Percentiles rank a stretch among this genome's conserved stretches.
Conservation (phyloP, 2,113 vertebrate species). For the Ceratotherium simum region DNA sequence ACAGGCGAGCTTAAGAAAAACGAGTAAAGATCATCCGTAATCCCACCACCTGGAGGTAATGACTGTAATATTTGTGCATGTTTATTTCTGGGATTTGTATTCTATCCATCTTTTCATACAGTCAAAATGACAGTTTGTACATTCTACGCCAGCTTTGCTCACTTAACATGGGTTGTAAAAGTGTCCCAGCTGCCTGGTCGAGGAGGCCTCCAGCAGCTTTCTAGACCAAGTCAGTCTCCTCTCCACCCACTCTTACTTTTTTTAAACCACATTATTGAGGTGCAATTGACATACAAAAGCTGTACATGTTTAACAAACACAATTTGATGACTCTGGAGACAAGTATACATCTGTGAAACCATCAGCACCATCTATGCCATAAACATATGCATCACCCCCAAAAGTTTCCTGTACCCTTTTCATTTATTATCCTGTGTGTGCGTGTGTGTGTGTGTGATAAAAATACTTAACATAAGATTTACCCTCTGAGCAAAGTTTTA, state of each 20-base stretch:
- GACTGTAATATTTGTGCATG: background rate
- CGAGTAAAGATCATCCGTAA: background rate
- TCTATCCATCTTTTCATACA: background rate
- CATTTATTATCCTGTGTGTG: too few species aligned
- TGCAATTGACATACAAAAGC: background rate
- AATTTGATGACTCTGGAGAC: background rate
- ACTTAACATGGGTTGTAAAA: background rate
- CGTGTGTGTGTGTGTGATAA: too few species aligned
- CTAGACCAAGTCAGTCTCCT: background rate
- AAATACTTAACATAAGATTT: too few species aligned
- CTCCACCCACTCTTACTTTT: background rate
- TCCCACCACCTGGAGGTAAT: background rate
- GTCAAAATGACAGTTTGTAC: background rate
- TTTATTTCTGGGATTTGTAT: too few species aligned
- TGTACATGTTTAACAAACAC: background rate
- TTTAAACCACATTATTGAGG: background rate
- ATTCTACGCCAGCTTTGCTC: background rate
- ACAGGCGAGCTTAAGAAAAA: background rate
- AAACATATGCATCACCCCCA: too few species aligned
- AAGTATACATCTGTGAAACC: background rate
- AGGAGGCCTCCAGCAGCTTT: background rate
- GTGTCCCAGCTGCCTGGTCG: background rate
- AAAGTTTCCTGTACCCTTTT: too few species aligned
- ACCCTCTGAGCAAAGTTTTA: too few species aligned
- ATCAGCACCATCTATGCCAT: too few species aligned